These are phyloP conservation scores for Glandiceps talaboti DNA, from an alignment of 53 echinoderm and acorn worm species.

Conservation along the genomic window DNA sequence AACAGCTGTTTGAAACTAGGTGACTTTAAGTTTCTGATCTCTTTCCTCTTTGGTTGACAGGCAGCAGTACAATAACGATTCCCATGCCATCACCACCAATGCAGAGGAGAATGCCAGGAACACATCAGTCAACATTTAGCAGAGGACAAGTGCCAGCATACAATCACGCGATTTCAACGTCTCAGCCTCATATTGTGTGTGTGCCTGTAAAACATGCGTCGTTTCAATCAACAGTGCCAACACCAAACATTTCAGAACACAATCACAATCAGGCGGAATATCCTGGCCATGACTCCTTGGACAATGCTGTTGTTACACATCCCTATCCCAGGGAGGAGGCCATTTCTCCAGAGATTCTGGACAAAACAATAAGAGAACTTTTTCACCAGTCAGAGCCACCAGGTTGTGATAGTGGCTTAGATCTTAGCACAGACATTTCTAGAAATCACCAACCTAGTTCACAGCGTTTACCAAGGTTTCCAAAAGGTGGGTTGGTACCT, in stretches of 20 bases:
- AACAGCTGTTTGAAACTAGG: too few relatives aligned
- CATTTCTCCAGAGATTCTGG: constrained; percentile 16
- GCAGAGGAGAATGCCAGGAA: constrained; percentile 18
- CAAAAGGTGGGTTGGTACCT: constrained; percentile 11
- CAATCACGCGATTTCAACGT: not conserved
- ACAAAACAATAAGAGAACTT: constrained; percentile 20
- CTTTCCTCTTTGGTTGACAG: too few relatives aligned
- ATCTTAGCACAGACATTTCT: constrained; percentile 6
- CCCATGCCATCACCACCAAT: constrained; percentile 5
- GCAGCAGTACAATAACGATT: not conserved
- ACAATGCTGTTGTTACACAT: constrained; percentile 20
- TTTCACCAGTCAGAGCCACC: constrained; percentile 27
- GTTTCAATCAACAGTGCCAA: not conserved
- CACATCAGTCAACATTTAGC: constrained; percentile 13
- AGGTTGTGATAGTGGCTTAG: not conserved
- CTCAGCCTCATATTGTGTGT: not conserved
- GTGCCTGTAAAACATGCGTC: not conserved
- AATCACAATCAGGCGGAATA: constrained; percentile 14
- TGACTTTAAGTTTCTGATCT: too few relatives aligned
- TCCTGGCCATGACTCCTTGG: constrained; percentile 15
- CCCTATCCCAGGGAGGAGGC: constrained; percentile 32
- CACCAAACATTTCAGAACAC: constrained; percentile 22
- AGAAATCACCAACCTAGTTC: not conserved
- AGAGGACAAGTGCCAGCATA: not conserved
- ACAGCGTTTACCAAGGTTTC: constrained; percentile 11